These are phyloP conservation scores for Recurvirostra avosetta DNA, from an alignment of 2,113 vertebrate genomes.

Conservation along the genomic window DNA sequence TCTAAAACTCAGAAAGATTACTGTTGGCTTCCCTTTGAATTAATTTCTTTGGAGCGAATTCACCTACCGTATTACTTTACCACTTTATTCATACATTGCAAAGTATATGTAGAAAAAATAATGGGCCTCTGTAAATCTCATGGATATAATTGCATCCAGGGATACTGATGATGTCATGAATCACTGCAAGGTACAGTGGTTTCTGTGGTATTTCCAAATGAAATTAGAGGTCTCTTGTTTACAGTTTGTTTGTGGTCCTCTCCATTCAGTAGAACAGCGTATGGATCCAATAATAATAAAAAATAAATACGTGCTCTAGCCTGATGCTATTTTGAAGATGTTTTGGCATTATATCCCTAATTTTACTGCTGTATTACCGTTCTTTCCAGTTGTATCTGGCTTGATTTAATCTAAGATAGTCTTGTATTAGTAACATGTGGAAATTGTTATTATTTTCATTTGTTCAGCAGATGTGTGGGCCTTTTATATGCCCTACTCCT, in stretches of 20 bases:
- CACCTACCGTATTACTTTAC: neutral
- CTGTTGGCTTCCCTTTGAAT: neutral
- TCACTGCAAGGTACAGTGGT: neutral
- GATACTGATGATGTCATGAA: neutral
- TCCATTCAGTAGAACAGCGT: neutral
- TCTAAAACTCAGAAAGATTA: neutral
- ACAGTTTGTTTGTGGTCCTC: neutral
- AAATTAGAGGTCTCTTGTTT: conserved; percentile 10
- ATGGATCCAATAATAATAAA: neutral
- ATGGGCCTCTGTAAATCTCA: neutral
- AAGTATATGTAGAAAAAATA: neutral
- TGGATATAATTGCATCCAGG: neutral
- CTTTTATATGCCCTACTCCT: neutral
- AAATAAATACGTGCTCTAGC: neutral
- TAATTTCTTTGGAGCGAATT: neutral
- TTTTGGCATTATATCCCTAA: neutral
- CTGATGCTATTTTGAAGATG: neutral
- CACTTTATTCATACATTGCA: neutral
- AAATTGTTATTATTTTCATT: neutral
- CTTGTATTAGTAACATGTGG: neutral
- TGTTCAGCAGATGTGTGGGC: neutral
- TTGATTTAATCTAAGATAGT: neutral
- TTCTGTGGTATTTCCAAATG: conserved; percentile 47
- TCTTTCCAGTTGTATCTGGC: neutral
- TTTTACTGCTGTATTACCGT: neutral